Percentiles rank a stretch among this genome's conserved stretches.
Conservation (phyloP, 1,140 invertebrate species). For the Aphaenogaster rudis region DNA sequence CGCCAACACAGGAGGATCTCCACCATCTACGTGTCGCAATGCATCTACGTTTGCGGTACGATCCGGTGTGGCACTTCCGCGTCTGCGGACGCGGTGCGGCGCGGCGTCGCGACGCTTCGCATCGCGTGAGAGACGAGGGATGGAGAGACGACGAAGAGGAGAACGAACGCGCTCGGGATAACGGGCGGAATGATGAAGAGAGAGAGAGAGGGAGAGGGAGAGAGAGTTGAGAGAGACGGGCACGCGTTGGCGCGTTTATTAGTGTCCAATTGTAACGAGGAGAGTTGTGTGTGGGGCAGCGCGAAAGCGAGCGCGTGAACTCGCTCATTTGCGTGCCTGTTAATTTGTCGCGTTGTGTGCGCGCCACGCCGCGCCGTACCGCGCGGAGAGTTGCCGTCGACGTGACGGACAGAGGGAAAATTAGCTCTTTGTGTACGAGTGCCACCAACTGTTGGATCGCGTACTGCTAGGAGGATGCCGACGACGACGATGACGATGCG, state of each 20-base stretch:
- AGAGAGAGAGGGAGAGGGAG: not conserved
- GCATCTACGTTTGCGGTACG: conserved; percentile 11
- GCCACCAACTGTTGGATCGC: conserved; percentile 65
- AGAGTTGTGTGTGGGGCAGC: conserved; percentile 68
- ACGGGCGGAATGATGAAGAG: not conserved
- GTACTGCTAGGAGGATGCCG: not conserved
- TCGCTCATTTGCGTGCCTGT: conserved; percentile 86
- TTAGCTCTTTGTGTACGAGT: conserved; percentile 80
- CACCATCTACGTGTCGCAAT: not conserved
- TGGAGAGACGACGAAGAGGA: not conserved
- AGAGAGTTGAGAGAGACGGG: not conserved
- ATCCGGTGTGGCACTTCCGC: not conserved
- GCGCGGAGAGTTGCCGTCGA: conserved; percentile 64
- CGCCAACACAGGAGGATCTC: not conserved
- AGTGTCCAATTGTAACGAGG: conserved; percentile 85
- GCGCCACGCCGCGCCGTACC: conserved; percentile 70
- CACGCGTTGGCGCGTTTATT: conserved; percentile 82
- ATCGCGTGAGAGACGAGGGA: not conserved
- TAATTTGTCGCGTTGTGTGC: conserved; percentile 84
- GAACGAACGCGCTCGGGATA: conserved; percentile 29
- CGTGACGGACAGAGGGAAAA: conserved; percentile 80
- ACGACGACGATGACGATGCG: not conserved
- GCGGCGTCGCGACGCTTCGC: not conserved
- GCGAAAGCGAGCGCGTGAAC: conserved; percentile 83
- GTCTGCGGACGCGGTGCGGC: not conserved